Conservation (phyloP, 2,888 invertebrate genomes). For the Tribolium freemani region DNA sequence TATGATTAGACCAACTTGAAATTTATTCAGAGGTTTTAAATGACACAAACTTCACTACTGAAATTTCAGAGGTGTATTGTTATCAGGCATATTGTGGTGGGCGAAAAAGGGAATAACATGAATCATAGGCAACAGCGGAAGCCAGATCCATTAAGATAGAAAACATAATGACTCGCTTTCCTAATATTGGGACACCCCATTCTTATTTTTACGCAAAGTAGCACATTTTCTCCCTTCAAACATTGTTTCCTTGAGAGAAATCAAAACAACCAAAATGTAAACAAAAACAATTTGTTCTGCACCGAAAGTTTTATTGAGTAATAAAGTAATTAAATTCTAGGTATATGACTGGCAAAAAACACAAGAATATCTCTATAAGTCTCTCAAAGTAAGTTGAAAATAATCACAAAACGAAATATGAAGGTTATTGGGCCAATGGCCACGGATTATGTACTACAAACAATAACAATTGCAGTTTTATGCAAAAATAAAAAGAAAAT, state of each 20-base stretch:
- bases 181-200: background rate
- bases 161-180: slow-evolving; percentile 1
- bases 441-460: no score
- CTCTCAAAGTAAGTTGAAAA: no score
- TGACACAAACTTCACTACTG: background rate
- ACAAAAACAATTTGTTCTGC: no score
- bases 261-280: no score
- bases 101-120: background rate
- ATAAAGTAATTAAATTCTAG: no score
- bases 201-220: background rate
- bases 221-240: background rate
- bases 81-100: background rate
- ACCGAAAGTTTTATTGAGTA: no score
- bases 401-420: no score
- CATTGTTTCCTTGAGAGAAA: no score
- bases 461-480: background rate
- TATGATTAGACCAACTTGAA: slow-evolving; percentile 9
- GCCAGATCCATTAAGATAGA: slow-evolving; percentile 6
- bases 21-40: slow-evolving; percentile 2
- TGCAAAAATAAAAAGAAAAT: background rate
- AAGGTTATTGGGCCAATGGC: no score
- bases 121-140: slow-evolving; percentile 1
- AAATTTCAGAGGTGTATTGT: background rate
- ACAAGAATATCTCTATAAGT: no score
- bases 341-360: no score